phyloP scores from a whole-genome alignment of 2,888 invertebrate species.

The Branchellion lobata region DNA sequence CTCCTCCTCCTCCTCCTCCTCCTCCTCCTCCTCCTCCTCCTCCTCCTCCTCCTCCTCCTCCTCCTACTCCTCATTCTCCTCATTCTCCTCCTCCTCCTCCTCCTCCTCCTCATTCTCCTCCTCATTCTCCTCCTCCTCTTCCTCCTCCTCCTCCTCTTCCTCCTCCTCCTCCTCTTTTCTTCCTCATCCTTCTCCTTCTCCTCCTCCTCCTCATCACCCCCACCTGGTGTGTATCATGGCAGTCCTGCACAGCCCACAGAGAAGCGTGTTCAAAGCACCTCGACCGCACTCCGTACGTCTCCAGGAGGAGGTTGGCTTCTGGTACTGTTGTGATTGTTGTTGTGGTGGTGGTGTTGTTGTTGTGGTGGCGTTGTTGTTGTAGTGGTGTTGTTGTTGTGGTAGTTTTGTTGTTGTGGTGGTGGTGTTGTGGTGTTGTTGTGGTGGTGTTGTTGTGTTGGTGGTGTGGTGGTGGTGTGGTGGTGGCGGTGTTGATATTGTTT shows the following conservation, averaged over 20 bases:
- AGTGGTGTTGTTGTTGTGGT: not conserved
- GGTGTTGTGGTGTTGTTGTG: not conserved
- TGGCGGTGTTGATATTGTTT: not conserved
- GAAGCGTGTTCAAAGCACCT: slow-evolving; percentile 36
- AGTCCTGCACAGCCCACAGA: slow-evolving; percentile 21
- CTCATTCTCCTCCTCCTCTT: no score
- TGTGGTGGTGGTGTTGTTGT: no score
- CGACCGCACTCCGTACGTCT: slow-evolving; percentile 17
- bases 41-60: no score
- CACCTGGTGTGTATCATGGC: slow-evolving; percentile 25
- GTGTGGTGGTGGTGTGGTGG: not conserved
- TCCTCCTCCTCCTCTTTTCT: no score
- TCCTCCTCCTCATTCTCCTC: no score
- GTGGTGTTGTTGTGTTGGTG: not conserved
- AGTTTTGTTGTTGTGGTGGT: not conserved
- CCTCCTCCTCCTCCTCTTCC: not conserved
- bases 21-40: slow-evolving; percentile 2
- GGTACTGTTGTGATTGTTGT: not conserved
- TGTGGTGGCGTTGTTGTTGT: not conserved
- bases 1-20: slow-evolving; percentile 27
- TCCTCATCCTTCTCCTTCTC: no score
- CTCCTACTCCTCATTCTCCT: no score
- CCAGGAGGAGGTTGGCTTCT: slow-evolving; percentile 20
- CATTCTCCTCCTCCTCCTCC: no score
- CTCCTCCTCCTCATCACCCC: no score